phyloP scores from a whole-genome alignment of 2,113 vertebrate species.

The Apistogramma diplotaenia region DNA sequence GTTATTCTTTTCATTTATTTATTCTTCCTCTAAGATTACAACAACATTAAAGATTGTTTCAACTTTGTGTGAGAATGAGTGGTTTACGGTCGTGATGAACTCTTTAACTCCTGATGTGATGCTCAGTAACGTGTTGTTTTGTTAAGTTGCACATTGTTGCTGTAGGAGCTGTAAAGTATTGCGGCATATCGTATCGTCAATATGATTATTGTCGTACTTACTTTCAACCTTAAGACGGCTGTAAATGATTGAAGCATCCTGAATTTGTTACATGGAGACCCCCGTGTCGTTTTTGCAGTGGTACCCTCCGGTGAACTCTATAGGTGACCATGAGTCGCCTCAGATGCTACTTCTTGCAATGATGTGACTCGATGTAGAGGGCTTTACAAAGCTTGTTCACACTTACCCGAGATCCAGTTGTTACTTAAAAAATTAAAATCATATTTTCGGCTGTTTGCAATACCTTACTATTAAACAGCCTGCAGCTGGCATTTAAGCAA shows the following conservation, averaged over 20 bases:
- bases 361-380: conserved; percentile 57
- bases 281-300: conserved; percentile 55
- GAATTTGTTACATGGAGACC: conserved; percentile 41
- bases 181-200: neutral
- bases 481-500: neutral
- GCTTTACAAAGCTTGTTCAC: conserved; percentile 5
- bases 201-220: neutral
- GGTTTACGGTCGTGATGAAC: conserved; percentile 37
- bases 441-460: neutral
- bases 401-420: neutral
- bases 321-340: conserved; percentile 67
- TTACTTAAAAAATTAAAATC: neutral
- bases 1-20: conserved; percentile 14
- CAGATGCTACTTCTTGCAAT: conserved; percentile 63
- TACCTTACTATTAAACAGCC: neutral
- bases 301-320: conserved; percentile 70
- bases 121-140: conserved; percentile 15
- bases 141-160: conserved; percentile 1
- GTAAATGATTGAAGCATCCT: neutral
- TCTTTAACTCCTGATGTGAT: conserved; percentile 17
- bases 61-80: conserved; percentile 35
- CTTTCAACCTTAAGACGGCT: neutral
- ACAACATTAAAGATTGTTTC: conserved; percentile 48
- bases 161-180: neutral
- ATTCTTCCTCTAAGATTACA: neutral